Base-by-base conservation (phyloP, 2,888 invertebrate genomes). In the Dolichomitus sp. region DNA sequence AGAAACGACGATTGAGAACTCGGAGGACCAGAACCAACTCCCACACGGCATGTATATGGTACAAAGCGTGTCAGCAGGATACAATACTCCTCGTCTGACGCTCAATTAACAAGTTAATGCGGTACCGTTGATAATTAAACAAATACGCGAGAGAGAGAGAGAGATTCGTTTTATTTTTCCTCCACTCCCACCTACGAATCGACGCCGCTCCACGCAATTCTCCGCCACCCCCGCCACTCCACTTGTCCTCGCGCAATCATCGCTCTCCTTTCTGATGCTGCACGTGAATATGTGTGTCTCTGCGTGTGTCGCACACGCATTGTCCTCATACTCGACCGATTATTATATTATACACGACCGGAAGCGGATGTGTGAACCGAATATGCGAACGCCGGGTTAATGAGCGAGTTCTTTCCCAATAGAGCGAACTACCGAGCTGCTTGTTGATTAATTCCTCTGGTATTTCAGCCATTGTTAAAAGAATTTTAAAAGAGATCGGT, bases 101-200 rank as follows among this genome's bases (percentile, higher is more conserved):
- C 91, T 93, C 92, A 93, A 93, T 93, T 93, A 93, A 92, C 93
- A 92, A 93, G 93, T 93, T 93, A 93, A 93, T 93, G 89, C 91
- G 91, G 88, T 91, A 91, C 92, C 91, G 90, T 90, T 93, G 90
- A 91, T 92, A 92, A 93, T 93, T 93, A 93, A 93, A 93, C 93
- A 93, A 93, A 92, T 90, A 90, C 90, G 80, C 86, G 83, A 65
- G 81, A 17, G 59, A 12, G 30, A n/a, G 37, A 11, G 61, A 27
- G 14, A 54, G 54, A 74, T 82, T 80, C 80, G 30, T 61, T 87
- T n/a, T 87, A 80, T 83, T 66, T 80, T 74, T 57, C 72, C 75
- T 72, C 30, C 63, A 59, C 61, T 81, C 54, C 57, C 54, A 57
- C 70, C 54, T 78, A 59, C 23, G 63, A 69, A 72, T 77, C 61